Evolutionary conservation across 1,140 invertebrate species (phyloP).

Genomic region (Laupala kohalensis): DNA sequence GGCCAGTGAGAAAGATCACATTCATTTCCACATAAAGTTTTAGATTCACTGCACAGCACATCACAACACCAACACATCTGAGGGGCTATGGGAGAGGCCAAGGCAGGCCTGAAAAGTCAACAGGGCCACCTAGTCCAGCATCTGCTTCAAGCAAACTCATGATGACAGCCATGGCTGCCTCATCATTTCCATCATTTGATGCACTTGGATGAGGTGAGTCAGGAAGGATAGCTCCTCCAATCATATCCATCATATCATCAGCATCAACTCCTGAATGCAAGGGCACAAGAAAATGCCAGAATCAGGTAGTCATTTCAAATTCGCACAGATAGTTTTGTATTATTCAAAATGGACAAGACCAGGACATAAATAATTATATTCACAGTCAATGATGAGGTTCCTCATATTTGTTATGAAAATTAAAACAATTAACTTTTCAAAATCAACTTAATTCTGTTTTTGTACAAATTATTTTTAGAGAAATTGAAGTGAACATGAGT

Average conservation of each 20-base stretch:
- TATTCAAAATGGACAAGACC: no score
- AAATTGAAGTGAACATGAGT: no score
- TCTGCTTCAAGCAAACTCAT: slow-evolving; percentile 82
- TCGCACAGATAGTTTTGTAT: no score
- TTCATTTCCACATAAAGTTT: background rate
- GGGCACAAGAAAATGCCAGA: background rate
- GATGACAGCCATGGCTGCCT: slow-evolving; percentile 83
- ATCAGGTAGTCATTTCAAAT: no score
- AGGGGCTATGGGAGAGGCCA: slow-evolving; percentile 60
- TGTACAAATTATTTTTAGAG: no score
- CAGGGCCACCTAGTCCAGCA: slow-evolving; percentile 58
- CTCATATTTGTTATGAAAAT: no score
- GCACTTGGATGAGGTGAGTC: slow-evolving; percentile 32
- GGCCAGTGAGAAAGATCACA: background rate
- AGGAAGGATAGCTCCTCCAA: slow-evolving; percentile 35
- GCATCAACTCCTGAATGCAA: slow-evolving; percentile 3
- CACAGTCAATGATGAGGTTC: no score
- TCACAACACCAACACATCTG: background rate
- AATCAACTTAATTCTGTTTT: no score
- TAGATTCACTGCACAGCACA: background rate
- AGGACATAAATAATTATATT: no score
- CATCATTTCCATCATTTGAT: slow-evolving; percentile 64
- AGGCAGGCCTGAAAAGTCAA: slow-evolving; percentile 75
- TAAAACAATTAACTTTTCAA: no score
- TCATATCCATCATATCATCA: slow-evolving; percentile 46